These are phyloP conservation scores for Tautogolabrus adspersus DNA, from an alignment of 2,113 vertebrate species.

Conservation along the genomic window DNA sequence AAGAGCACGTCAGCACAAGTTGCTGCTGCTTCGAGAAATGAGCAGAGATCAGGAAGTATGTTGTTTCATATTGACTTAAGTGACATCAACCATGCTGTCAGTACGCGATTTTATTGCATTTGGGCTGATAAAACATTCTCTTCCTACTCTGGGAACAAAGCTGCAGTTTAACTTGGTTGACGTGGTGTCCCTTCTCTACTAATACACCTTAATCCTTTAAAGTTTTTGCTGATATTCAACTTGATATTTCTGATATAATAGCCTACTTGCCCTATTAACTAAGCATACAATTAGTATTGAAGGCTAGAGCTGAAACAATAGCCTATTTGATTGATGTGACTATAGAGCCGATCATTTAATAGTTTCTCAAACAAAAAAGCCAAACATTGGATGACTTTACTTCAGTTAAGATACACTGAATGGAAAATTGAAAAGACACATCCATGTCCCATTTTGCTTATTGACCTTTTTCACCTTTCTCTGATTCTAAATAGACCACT, in stretches of 20 bases:
- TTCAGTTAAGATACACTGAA: no score
- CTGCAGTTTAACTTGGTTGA: background rate
- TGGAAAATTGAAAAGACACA: no score
- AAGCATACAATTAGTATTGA: no score
- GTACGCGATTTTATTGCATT: background rate
- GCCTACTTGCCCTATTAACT: background rate
- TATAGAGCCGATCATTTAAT: background rate
- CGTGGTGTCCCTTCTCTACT: background rate
- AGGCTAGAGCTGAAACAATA: no score
- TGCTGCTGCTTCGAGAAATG: conserved; percentile 33
- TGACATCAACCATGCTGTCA: background rate
- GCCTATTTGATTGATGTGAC: no score
- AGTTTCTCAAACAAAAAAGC: background rate
- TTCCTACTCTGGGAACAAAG: background rate
- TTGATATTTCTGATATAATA: background rate
- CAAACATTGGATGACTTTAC: no score
- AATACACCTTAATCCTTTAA: no score
- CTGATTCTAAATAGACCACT: no score
- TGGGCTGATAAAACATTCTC: background rate
- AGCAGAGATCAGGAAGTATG: conserved; percentile 67
- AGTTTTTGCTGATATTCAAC: background rate
- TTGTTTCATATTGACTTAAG: conserved; percentile 21
- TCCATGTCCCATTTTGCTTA: no score
- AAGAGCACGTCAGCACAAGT: conserved; percentile 74
- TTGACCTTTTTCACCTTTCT: no score